Evolutionary conservation across 1,140 invertebrate species (phyloP).

Genomic region (Diabrotica undecimpunctata): DNA sequence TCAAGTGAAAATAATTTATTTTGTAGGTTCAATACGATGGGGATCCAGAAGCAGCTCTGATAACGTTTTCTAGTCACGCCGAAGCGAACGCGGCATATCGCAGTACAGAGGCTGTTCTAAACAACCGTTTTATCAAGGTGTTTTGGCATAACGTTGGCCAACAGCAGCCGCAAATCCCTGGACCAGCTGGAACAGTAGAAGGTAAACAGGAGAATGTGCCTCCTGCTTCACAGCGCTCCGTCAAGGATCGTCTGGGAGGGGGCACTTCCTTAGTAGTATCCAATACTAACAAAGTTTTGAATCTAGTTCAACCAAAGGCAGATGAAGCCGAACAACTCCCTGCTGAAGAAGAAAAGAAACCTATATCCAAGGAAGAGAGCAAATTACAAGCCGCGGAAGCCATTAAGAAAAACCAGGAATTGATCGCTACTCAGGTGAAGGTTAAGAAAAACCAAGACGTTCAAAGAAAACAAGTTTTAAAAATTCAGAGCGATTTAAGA

Average conservation of each 20-base stretch:
- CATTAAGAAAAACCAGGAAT: conserved; percentile 62
- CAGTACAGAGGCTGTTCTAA: conserved; percentile 92
- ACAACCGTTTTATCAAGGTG: conserved; percentile 86
- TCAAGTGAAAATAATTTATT: neutral
- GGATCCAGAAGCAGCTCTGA: conserved; percentile 87
- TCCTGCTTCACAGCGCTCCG: conserved; percentile 49
- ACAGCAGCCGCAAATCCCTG: conserved; percentile 4
- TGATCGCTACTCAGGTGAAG: conserved; percentile 58
- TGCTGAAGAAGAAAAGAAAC: conserved; percentile 39
- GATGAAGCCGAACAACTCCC: conserved; percentile 47
- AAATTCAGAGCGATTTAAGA: conserved; percentile 68
- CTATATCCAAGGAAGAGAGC: conserved; percentile 35
- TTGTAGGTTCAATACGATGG: conserved; percentile 66
- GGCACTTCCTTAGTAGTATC: conserved; percentile 43
- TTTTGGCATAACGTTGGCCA: conserved; percentile 66
- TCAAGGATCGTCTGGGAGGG: conserved; percentile 52
- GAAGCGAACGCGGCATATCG: conserved; percentile 91
- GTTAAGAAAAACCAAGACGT: conserved; percentile 63
- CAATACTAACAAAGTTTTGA: conserved; percentile 50
- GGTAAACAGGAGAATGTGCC: conserved; percentile 59
- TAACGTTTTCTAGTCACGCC: conserved; percentile 83
- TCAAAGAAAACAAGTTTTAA: conserved; percentile 64
- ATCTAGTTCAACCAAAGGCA: conserved; percentile 53
- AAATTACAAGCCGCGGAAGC: conserved; percentile 53
- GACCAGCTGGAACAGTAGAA: conserved; percentile 7